Percentiles rank a stretch among this genome's conserved stretches.
Conservation (phyloP, 2,797 vertebrate species). For the Anguilla pacifica region DNA sequence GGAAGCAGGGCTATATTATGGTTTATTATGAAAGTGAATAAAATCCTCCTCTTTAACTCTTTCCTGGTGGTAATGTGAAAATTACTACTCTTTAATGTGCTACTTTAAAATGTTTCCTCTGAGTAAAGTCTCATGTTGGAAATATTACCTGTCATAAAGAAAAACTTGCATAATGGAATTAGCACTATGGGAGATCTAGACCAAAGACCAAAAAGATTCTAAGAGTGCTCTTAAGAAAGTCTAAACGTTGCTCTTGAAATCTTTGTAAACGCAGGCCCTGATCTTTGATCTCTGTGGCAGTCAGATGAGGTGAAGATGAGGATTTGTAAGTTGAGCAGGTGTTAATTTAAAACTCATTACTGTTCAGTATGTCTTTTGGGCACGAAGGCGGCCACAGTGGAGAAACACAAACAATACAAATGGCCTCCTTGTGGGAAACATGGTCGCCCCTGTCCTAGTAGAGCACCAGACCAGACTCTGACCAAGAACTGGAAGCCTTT, state of each 20-base stretch:
- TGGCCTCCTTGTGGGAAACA: neutral
- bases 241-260: neutral
- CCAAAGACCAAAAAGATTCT: neutral
- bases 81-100: neutral
- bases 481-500: neutral
- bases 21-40: constrained; percentile 2
- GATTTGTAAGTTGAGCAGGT: neutral
- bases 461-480: neutral
- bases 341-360: neutral
- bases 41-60: constrained; percentile 1
- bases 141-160: neutral
- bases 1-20: neutral
- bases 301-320: neutral
- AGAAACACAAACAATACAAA: neutral
- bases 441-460: neutral
- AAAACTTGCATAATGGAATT: neutral
- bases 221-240: neutral
- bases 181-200: neutral
- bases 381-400: neutral
- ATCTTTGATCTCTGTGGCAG: neutral
- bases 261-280: neutral
- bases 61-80: constrained; percentile 3
- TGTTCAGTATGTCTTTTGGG: neutral
- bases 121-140: neutral
- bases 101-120: neutral